phyloP scores from a whole-genome alignment of 1,140 invertebrate genomes.

The Zaprionus ghesquierei region DNA sequence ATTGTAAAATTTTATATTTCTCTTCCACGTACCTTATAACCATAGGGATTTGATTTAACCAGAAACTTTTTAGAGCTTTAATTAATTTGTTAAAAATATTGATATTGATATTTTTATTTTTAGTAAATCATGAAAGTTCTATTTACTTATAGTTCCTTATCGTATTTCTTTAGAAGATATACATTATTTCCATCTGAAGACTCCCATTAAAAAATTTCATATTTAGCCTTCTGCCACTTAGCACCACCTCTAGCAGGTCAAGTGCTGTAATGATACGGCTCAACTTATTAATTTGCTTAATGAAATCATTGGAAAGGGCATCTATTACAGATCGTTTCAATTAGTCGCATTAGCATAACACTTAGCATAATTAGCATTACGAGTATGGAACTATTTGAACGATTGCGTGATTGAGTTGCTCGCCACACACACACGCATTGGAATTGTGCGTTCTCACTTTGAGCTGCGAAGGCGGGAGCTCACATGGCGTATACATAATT shows the following conservation, averaged over 20 bases:
- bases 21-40: no score
- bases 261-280: not conserved
- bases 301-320: slow-evolving; percentile 11
- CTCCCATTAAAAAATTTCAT: not conserved
- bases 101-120: no score
- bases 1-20: no score
- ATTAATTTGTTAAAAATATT: no score
- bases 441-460: slow-evolving; percentile 24
- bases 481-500: slow-evolving; percentile 69
- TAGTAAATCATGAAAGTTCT: no score
- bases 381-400: slow-evolving; percentile 10
- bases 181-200: not conserved
- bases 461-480: not conserved
- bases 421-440: slow-evolving; percentile 11
- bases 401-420: slow-evolving; percentile 59
- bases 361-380: not conserved
- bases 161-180: no score
- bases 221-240: not conserved
- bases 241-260: not conserved
- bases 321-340: slow-evolving; percentile 7
- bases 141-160: no score
- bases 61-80: no score
- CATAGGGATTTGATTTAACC: no score
- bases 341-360: not conserved
- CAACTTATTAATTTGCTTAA: not conserved